Conservation (phyloP, 2,888 invertebrate genomes). For the Margaritifera margaritifera region DNA sequence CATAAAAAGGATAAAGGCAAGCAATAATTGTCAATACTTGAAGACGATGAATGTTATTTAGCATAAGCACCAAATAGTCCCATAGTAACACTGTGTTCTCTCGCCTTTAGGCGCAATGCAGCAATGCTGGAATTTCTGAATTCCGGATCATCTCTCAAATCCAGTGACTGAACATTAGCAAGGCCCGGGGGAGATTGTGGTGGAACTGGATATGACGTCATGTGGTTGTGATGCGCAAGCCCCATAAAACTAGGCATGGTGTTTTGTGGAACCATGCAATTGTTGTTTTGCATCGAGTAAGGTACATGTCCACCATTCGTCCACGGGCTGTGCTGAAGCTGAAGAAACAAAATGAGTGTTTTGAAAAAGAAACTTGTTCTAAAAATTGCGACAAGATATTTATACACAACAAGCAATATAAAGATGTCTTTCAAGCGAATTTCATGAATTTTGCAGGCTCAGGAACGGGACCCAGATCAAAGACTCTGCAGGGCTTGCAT, state of each 20-base stretch:
- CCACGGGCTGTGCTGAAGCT: slow-evolving; percentile 57
- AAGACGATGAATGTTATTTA: slow-evolving; percentile 29
- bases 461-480: no score
- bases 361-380: background rate
- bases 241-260: slow-evolving; percentile 66
- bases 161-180: slow-evolving; percentile 32
- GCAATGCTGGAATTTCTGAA: slow-evolving; percentile 68
- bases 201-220: slow-evolving; percentile 43
- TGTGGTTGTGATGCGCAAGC: slow-evolving; percentile 52
- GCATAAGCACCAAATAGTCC: slow-evolving; percentile 62
- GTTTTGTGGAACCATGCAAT: slow-evolving; percentile 63
- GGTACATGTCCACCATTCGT: slow-evolving; percentile 46
- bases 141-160: slow-evolving; percentile 55
- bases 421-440: background rate
- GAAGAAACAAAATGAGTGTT: slow-evolving; percentile 13
- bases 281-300: slow-evolving; percentile 50
- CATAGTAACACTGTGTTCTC: slow-evolving; percentile 67
- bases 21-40: no score
- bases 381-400: background rate
- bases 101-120: slow-evolving; percentile 66
- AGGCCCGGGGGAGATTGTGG: slow-evolving; percentile 38
- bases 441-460: background rate
- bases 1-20: no score
- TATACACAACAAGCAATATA: background rate
- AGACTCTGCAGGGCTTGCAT: no score